Conservation (phyloP, 23 tunicate species). For the Clavelina lepadiformis region DNA sequence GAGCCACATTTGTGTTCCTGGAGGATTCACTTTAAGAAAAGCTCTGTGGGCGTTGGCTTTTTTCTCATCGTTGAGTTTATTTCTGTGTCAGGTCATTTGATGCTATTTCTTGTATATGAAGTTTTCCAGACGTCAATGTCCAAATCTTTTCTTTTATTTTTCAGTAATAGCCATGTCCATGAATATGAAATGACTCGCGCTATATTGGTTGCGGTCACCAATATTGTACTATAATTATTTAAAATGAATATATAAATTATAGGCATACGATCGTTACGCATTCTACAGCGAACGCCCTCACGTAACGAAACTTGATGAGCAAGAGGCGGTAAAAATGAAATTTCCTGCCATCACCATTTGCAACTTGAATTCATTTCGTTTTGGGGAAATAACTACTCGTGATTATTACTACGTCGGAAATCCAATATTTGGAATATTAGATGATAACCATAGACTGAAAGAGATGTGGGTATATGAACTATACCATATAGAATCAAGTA, state of each 20-base stretch:
- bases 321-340: slow-evolving; percentile 41
- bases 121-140: too few relatives aligned
- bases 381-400: slow-evolving; percentile 49
- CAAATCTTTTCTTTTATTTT: too few relatives aligned
- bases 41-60: slow-evolving; percentile 64
- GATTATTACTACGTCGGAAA: slow-evolving; percentile 63
- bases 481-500: too few relatives aligned
- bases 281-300: slow-evolving; percentile 75
- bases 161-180: too few relatives aligned
- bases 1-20: slow-evolving; percentile 48
- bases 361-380: slow-evolving; percentile 85
- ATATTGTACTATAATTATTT: too few relatives aligned
- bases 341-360: slow-evolving; percentile 90
- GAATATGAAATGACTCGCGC: too few relatives aligned
- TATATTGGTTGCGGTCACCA: too few relatives aligned
- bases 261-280: slow-evolving; percentile 72
- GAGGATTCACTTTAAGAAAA: slow-evolving; percentile 35
- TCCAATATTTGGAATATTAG: slow-evolving; percentile 27
- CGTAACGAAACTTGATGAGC: slow-evolving; percentile 86
- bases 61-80: slow-evolving; percentile 35
- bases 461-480: slow-evolving; percentile 8
- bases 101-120: too few relatives aligned
- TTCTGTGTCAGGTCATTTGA: slow-evolving; percentile 68
- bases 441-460: slow-evolving; percentile 23
- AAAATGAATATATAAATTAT: too few relatives aligned